These are phyloP conservation scores for Dermatophagoides farinae DNA, from an alignment of 1,140 invertebrate genomes.

Conservation along the genomic window DNA sequence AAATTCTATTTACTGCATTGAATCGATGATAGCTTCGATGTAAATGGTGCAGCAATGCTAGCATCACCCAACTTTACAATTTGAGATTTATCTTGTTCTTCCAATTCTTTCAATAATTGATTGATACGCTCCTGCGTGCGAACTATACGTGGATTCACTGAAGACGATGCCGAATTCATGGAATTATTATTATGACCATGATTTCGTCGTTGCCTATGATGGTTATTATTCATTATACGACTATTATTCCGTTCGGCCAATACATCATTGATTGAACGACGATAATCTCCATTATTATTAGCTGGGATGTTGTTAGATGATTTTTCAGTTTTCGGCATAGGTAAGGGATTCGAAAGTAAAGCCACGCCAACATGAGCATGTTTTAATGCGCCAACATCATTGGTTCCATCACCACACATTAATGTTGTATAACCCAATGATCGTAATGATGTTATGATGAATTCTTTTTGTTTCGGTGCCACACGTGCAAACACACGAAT, in stretches of 20 bases:
- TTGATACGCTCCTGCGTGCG: slow-evolving; percentile 35
- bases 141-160: neutral
- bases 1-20: slow-evolving; percentile 48
- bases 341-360: slow-evolving; percentile 5
- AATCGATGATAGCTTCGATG: slow-evolving; percentile 89
- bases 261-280: slow-evolving; percentile 6
- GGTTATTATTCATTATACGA: neutral
- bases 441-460: slow-evolving; percentile 72
- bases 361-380: slow-evolving; percentile 74
- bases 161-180: neutral
- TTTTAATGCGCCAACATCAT: slow-evolving; percentile 99
- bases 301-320: neutral
- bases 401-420: slow-evolving; percentile 99
- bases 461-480: slow-evolving; percentile 90
- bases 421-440: slow-evolving; percentile 65
- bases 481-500: slow-evolving; percentile 78
- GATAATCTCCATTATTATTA: neutral
- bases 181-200: neutral
- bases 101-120: slow-evolving; percentile 64
- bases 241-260: neutral
- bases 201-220: neutral
- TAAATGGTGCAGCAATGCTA: slow-evolving; percentile 96
- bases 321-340: neutral
- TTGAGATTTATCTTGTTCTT: slow-evolving; percentile 67
- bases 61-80: slow-evolving; percentile 92